phyloP scores from a whole-genome alignment of 2,797 vertebrate species.

The Xenops minutus region DNA sequence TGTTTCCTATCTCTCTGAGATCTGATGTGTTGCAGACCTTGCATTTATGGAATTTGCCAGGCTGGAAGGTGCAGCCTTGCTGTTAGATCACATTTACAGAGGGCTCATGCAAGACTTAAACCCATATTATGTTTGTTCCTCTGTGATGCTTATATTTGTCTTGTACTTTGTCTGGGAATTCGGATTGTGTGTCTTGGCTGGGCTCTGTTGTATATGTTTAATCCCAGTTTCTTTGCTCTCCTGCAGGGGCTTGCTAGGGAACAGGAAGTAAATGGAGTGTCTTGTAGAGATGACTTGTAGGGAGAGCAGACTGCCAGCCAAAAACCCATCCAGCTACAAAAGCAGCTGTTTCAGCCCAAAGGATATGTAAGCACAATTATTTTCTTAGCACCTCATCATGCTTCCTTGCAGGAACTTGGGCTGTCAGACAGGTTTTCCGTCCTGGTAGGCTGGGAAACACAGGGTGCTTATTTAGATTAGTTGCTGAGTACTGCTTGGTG shows the following conservation, averaged over 20 bases:
- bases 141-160: conserved; percentile 31
- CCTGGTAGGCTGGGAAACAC: background rate
- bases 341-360: conserved; percentile 37
- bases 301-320: conserved; percentile 11
- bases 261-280: conserved; percentile 37
- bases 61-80: background rate
- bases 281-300: background rate
- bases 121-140: background rate
- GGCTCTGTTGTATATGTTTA: conserved; percentile 6
- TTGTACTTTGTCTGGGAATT: conserved; percentile 51
- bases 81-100: conserved; percentile 9
- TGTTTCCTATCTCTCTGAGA: background rate
- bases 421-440: conserved; percentile 18
- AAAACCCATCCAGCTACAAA: conserved; percentile 32
- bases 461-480: background rate
- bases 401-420: conserved; percentile 32
- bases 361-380: conserved; percentile 51
- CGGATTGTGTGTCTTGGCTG: conserved; percentile 39
- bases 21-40: background rate
- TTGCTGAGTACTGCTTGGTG: background rate
- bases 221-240: conserved; percentile 34
- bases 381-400: conserved; percentile 61
- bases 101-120: background rate
- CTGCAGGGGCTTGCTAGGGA: conserved; percentile 22
- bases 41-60: background rate